phyloP scores from a whole-genome alignment of 2,113 vertebrate genomes.

The Actenoides lindsayi region DNA sequence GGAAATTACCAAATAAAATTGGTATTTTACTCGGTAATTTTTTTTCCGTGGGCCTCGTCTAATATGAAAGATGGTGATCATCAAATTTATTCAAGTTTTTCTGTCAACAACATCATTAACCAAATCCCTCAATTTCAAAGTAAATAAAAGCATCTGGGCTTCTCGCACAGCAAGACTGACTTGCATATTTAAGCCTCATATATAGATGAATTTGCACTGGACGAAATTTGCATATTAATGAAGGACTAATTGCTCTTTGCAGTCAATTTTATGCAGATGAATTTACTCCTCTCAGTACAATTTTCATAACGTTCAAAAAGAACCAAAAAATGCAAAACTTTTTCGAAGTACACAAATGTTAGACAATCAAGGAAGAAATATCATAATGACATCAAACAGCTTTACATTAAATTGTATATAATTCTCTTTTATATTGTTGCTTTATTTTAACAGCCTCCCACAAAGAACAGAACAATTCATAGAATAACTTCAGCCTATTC shows the following conservation, averaged over 20 bases:
- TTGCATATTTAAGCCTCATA: slow-evolving; percentile 74
- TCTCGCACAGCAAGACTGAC: slow-evolving; percentile 70
- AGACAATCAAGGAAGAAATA: slow-evolving; percentile 65
- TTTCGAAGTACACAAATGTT: slow-evolving; percentile 48
- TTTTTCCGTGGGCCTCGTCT: slow-evolving; percentile 55
- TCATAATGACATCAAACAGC: slow-evolving; percentile 54
- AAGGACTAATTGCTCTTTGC: slow-evolving; percentile 80
- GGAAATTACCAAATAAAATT: slow-evolving; percentile 71
- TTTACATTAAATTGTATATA: slow-evolving; percentile 53
- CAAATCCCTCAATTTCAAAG: slow-evolving; percentile 76
- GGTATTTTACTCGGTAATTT: slow-evolving; percentile 61
- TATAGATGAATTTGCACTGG: slow-evolving; percentile 74
- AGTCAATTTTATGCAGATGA: slow-evolving; percentile 78
- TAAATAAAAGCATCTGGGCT: slow-evolving; percentile 80
- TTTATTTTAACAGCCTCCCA: slow-evolving; percentile 51
- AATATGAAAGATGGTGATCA: slow-evolving; percentile 72
- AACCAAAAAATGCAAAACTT: slow-evolving; percentile 62
- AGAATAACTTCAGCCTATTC: slow-evolving; percentile 54
- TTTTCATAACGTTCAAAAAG: slow-evolving; percentile 70
- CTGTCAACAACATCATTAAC: slow-evolving; percentile 78
- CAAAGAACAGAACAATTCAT: slow-evolving; percentile 54
- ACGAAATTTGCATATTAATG: slow-evolving; percentile 81
- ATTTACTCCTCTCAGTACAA: slow-evolving; percentile 74
- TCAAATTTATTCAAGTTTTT: slow-evolving; percentile 77
- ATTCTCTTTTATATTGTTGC: slow-evolving; percentile 55